These are phyloP conservation scores for Agrotis puta DNA, from an alignment of 2,888 invertebrate genomes.

Conservation along the genomic window DNA sequence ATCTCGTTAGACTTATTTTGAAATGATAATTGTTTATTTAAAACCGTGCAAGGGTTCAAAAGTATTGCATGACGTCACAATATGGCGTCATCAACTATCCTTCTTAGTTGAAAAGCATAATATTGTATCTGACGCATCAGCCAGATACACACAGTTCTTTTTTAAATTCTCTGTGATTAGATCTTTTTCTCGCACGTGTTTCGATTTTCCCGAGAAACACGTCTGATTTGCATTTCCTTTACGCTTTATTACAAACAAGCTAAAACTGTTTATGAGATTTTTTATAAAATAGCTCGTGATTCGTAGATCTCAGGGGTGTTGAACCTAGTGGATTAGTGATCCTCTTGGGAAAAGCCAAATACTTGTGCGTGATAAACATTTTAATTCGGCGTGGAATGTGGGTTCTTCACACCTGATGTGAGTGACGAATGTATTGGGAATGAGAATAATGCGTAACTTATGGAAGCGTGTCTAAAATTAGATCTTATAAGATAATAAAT, in stretches of 20 bases:
- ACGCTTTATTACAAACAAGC: slow-evolving; percentile 48
- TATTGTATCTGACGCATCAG: too few species aligned
- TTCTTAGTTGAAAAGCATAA: too few species aligned
- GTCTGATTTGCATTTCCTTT: slow-evolving; percentile 42
- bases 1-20: too few species aligned
- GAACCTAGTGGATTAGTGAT: slow-evolving; percentile 66
- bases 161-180: not conserved
- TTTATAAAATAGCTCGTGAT: slow-evolving; percentile 43
- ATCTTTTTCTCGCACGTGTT: slow-evolving; percentile 29
- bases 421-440: slow-evolving; percentile 41
- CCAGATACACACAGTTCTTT: too few species aligned
- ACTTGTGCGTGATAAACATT: slow-evolving; percentile 76
- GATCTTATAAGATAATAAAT: slow-evolving; percentile 14
- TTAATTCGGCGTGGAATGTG: slow-evolving; percentile 69
- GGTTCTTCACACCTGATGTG: slow-evolving; percentile 59
- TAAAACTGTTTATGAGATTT: slow-evolving; percentile 54
- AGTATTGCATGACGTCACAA: too few species aligned
- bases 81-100: too few species aligned
- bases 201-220: slow-evolving; percentile 40
- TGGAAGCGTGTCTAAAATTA: slow-evolving; percentile 27
- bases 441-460: slow-evolving; percentile 22
- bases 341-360: slow-evolving; percentile 74
- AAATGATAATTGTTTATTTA: too few species aligned
- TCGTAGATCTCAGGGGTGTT: slow-evolving; percentile 58
- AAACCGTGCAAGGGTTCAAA: too few species aligned